Evolutionary conservation across 2,797 vertebrate species (phyloP), one percentile per base, ranked within the genome.

Genomic region (Cynodonichthys magdalenae): DNA sequence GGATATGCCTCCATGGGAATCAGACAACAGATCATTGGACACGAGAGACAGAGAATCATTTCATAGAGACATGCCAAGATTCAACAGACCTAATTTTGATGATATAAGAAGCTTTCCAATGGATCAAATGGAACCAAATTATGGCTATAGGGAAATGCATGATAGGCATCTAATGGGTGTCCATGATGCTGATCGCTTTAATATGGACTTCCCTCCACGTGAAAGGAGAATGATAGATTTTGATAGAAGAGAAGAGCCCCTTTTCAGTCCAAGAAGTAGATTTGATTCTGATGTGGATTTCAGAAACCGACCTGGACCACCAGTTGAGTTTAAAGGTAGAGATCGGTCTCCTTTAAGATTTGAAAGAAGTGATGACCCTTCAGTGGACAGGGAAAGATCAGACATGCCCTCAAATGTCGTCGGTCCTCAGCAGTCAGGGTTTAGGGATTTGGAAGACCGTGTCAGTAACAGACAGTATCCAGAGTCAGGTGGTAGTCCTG

Each of bases 261-360:
- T 90, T 65, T 80, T 90, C 52, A 90, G 89, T 76, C 77, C 85
- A 29, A 93, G 93, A 85, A 92, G 89, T 36, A 87, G 86, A 63
- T 94, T 95, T 88, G 87, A 92, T 42, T 92, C 93, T 0, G 93
- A 95, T 70, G 85, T 93, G 89, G 96, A 97, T 81, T 95, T 97
- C 66, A 94, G 96, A 85, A 95, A 92, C 82, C 94, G 94, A 47
- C 93, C 93, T 20, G 94, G 90, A 56, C 90, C 94, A 48, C 66
- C 92, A 0, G 56, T 89, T 73, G 95, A 97, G 64, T 96, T 95
- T 74, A 93, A 92, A 82, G 92, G 86, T 53, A 93, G 95, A 67
- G 95, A 96, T 15, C 88, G 93, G 73, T 95, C 96, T 6, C 95
- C 96, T 71, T 86, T 94, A 66, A 92, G 95, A 84, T 96, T 96